Evolutionary conservation across 2,888 invertebrate genomes (phyloP).

Genomic region (Diaperis boleti): DNA sequence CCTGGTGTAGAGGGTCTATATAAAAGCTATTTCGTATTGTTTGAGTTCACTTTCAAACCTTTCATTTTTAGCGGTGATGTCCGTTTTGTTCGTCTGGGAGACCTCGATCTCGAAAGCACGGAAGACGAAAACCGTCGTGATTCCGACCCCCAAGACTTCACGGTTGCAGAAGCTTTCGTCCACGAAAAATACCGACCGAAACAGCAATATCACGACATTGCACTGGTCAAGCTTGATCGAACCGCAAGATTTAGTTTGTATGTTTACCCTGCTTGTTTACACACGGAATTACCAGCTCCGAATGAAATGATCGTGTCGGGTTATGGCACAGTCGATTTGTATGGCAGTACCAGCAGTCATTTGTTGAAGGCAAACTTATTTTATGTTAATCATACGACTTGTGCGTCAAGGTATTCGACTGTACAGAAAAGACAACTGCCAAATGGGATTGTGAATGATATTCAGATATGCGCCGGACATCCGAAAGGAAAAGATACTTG

Average conservation of each 20-base stretch:
- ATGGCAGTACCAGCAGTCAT: conserved; percentile 58
- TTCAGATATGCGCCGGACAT: conserved; percentile 70
- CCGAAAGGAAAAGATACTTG: conserved; percentile 68
- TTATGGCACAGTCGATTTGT: conserved; percentile 66
- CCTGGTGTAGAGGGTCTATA: too few species aligned
- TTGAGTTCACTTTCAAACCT: too few species aligned
- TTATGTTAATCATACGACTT: conserved; percentile 60
- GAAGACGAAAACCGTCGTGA: conserved; percentile 55
- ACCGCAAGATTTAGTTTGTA: conserved; percentile 61
- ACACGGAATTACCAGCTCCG: conserved; percentile 46
- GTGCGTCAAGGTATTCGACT: conserved; percentile 58
- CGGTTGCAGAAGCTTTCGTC: conserved; percentile 54
- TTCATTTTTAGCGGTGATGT: conserved; percentile 58
- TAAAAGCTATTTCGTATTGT: too few species aligned
- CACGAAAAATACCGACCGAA: conserved; percentile 63
- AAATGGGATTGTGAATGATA: conserved; percentile 65
- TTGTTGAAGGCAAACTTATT: conserved; percentile 69
- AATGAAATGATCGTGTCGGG: conserved; percentile 64
- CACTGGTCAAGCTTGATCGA: conserved; percentile 63
- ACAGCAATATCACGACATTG: conserved; percentile 68
- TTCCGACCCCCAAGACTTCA: conserved; percentile 58
- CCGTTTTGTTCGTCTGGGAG: conserved; percentile 65
- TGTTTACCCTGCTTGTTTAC: conserved; percentile 67
- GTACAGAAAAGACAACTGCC: conserved; percentile 52
- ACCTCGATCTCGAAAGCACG: conserved; percentile 66